phyloP scores from a whole-genome alignment of 2,888 invertebrate species.

The Dynastes hyllus region DNA sequence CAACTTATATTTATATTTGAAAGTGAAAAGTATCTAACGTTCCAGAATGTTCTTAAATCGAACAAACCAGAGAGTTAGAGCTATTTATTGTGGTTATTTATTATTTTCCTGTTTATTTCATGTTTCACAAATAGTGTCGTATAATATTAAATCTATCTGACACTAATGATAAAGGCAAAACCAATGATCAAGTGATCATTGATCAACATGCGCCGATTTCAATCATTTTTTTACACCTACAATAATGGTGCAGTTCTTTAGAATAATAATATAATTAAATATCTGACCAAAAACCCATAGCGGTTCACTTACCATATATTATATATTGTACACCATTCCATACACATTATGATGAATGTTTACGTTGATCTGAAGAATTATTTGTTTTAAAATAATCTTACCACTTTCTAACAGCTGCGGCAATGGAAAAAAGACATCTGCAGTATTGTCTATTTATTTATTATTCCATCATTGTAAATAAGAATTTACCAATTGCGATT shows the following conservation, averaged over 20 bases:
- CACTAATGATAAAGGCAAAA: neutral
- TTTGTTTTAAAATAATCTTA: constrained; percentile 11
- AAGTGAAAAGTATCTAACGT: constrained; percentile 21
- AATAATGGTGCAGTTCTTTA: constrained; percentile 32
- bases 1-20: constrained; percentile 34
- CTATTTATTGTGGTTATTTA: constrained; percentile 2
- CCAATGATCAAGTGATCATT: neutral
- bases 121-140: constrained; percentile 23
- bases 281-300: constrained; percentile 34
- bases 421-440: constrained; percentile 25
- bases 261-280: constrained; percentile 27
- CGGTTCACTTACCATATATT: constrained; percentile 30
- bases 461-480: constrained; percentile 22
- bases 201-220: constrained; percentile 5
- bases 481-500: neutral
- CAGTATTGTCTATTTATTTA: constrained; percentile 25
- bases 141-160: constrained; percentile 1
- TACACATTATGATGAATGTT: constrained; percentile 30
- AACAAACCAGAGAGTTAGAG: constrained; percentile 2
- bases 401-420: neutral
- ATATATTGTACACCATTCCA: constrained; percentile 36
- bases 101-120: constrained; percentile 13
- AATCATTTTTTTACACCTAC: neutral
- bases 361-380: constrained; percentile 18
- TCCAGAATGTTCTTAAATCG: constrained; percentile 22